phyloP scores from a whole-genome alignment of 2,113 vertebrate genomes.

The Chinchilla lanigera region DNA sequence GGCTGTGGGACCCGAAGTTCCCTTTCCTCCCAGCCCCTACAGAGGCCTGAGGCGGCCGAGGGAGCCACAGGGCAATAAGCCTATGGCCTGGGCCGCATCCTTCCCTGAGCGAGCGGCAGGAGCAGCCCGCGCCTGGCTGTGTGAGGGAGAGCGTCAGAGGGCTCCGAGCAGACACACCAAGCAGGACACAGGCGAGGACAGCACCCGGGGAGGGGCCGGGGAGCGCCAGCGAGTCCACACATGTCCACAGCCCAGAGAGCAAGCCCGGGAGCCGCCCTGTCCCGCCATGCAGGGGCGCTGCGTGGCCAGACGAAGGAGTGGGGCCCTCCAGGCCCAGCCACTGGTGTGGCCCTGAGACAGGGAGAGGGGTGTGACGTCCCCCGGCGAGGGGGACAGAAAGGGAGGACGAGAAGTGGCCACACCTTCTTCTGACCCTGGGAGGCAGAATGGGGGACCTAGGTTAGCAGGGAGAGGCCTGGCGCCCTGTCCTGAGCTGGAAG shows the following conservation, averaged over 20 bases:
- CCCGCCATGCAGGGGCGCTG: conserved; percentile 61
- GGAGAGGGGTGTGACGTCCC: neutral
- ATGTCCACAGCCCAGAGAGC: conserved; percentile 69
- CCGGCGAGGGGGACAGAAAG: neutral
- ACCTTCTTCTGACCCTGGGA: conserved; percentile 72
- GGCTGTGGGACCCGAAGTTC: neutral
- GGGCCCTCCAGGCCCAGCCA: conserved; percentile 28
- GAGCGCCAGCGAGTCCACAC: conserved; percentile 75
- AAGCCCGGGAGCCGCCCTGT: neutral
- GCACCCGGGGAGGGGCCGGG: conserved; percentile 67
- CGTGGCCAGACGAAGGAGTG: conserved; percentile 36
- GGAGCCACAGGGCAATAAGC: conserved; percentile 44
- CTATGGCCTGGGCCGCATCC: conserved; percentile 72
- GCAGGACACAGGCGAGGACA: conserved; percentile 69
- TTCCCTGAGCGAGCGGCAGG: conserved; percentile 76
- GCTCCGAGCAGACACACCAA: conserved; percentile 79
- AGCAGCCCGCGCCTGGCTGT: conserved; percentile 74
- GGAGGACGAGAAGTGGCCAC: conserved; percentile 52
- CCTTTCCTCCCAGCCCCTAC: neutral
- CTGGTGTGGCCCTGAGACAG: neutral
- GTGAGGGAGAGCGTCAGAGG: conserved; percentile 84
- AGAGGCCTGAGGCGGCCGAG: neutral
- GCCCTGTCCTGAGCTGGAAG: conserved; percentile 63
- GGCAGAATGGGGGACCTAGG: conserved; percentile 11
- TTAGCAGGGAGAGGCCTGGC: conserved; percentile 45